phyloP scores from a whole-genome alignment of 2,113 vertebrate genomes.

The Leptobrachium ailaonicum region DNA sequence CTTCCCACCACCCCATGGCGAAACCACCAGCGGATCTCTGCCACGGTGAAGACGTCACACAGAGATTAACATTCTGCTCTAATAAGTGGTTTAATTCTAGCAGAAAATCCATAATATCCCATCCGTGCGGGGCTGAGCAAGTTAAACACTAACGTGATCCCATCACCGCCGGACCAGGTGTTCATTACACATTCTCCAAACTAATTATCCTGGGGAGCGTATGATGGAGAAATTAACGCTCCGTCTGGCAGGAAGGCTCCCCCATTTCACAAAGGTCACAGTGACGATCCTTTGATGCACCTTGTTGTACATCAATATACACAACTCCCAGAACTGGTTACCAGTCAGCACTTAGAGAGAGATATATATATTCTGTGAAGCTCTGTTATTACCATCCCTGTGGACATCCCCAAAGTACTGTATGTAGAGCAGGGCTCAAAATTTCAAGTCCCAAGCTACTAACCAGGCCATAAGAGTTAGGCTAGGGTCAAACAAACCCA shows the following conservation, averaged over 20 bases:
- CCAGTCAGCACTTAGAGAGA: too few relatives aligned
- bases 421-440: too few relatives aligned
- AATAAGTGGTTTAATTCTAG: background rate
- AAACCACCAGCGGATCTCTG: background rate
- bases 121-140: background rate
- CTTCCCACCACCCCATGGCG: constrained; percentile 11
- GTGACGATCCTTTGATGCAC: background rate
- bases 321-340: background rate
- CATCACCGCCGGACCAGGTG: background rate
- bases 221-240: constrained; percentile 15
- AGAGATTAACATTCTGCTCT: background rate
- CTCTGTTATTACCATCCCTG: too few relatives aligned
- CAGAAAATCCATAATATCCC: background rate
- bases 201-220: background rate
- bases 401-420: too few relatives aligned
- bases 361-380: too few relatives aligned
- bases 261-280: constrained; percentile 4
- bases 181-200: constrained; percentile 28
- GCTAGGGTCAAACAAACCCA: too few relatives aligned
- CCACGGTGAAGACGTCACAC: background rate
- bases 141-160: constrained; percentile 20
- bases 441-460: too few relatives aligned
- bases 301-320: background rate
- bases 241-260: background rate
- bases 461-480: too few relatives aligned